A percentile compares a stretch with the other conserved stretches of the same genome.
These are phyloP conservation scores for Liasis olivaceus DNA, from an alignment of 2,797 vertebrate genomes.

Conservation along the genomic window DNA sequence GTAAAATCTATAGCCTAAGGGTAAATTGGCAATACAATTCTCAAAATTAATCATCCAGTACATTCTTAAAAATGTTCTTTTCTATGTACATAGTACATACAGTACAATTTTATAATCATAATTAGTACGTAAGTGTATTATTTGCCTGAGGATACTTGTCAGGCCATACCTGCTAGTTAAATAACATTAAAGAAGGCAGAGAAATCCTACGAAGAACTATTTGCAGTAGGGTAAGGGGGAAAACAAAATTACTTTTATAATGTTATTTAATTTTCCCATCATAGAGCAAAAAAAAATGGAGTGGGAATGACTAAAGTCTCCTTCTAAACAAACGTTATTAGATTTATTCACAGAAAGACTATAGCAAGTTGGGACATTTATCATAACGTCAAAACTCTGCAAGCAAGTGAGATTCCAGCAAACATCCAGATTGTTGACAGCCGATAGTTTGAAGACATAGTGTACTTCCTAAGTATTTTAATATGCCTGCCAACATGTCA, in stretches of 20 bases:
- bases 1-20: background rate
- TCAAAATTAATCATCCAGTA: constrained; percentile 15
- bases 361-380: constrained; percentile 12
- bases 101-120: constrained; percentile 31
- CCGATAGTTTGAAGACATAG: constrained; percentile 18
- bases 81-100: constrained; percentile 5
- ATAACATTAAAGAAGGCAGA: background rate
- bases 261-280: constrained; percentile 6
- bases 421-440: constrained; percentile 11
- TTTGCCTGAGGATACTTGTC: constrained; percentile 32
- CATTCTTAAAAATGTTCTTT: background rate
- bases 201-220: background rate
- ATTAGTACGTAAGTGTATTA: constrained; percentile 28
- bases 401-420: background rate
- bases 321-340: constrained; percentile 17
- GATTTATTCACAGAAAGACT: background rate
- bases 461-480: constrained; percentile 27
- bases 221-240: background rate
- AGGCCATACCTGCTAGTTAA: constrained; percentile 4
- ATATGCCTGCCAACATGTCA: constrained; percentile 25
- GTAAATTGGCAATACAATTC: background rate
- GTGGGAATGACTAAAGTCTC: background rate
- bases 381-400: constrained; percentile 28
- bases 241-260: background rate
- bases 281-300: background rate